A percentile compares a stretch with the other conserved stretches of the same genome.
Evolutionary conservation across 92 coral and sea anemone species (phyloP).

Genomic region (Porites evermanni): DNA sequence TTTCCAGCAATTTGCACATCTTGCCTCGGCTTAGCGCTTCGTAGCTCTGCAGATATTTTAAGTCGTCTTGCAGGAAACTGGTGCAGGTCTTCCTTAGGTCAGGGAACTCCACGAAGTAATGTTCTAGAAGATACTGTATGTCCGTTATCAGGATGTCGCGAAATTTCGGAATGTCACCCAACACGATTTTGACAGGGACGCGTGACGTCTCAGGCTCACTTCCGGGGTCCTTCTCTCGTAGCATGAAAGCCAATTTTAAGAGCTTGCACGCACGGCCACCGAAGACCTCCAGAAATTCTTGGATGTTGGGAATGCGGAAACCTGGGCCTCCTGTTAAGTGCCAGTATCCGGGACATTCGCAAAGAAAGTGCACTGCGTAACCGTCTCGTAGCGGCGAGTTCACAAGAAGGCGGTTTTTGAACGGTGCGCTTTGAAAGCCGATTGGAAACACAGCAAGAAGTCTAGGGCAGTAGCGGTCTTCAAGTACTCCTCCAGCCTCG

Average conservation of each 20-base stretch:
- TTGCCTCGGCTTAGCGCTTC: constrained; percentile 75
- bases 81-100: constrained; percentile 64
- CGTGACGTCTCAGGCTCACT: constrained; percentile 43
- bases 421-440: constrained; percentile 75
- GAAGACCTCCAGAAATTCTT: constrained; percentile 66
- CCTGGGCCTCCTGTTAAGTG: constrained; percentile 83
- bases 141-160: constrained; percentile 64
- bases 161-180: constrained; percentile 49
- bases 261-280: constrained; percentile 83
- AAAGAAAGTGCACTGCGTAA: constrained; percentile 85
- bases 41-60: constrained; percentile 71
- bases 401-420: constrained; percentile 67
- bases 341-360: constrained; percentile 95
- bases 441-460: constrained; percentile 84
- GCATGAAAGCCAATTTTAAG: constrained; percentile 76
- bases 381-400: constrained; percentile 80
- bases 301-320: constrained; percentile 71
- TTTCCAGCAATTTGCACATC: constrained; percentile 72
- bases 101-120: constrained; percentile 77
- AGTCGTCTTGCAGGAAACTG: constrained; percentile 78
- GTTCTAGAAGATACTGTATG: constrained; percentile 78
- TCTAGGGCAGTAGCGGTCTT: constrained; percentile 78
- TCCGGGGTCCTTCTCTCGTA: constrained; percentile 59
- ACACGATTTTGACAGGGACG: constrained; percentile 54
- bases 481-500: constrained; percentile 54